These are phyloP conservation scores for Stegana nigrithorax DNA, from an alignment of 2,888 invertebrate genomes.

Conservation along the genomic window DNA sequence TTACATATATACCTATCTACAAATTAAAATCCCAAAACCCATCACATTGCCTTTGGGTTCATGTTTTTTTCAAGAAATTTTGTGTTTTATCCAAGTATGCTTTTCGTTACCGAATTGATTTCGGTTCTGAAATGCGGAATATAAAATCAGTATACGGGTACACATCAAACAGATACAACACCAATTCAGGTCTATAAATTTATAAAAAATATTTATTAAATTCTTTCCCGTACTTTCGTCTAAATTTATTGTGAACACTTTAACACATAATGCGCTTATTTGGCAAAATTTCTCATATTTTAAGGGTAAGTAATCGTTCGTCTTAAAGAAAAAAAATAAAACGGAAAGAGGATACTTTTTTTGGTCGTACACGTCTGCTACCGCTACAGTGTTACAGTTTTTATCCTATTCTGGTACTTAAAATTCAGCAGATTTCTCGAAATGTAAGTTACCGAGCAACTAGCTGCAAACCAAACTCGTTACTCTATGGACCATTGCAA, in stretches of 20 bases:
- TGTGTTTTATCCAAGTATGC: no score
- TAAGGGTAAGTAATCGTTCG: conserved; percentile 38
- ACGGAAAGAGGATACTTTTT: neutral
- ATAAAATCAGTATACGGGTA: conserved; percentile 23
- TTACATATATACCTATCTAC: no score
- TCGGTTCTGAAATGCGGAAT: no score
- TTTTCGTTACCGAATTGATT: no score
- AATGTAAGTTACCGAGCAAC: conserved; percentile 46
- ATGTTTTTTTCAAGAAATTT: no score
- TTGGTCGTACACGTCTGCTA: no score
- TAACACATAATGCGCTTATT: conserved; percentile 43
- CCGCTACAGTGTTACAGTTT: no score
- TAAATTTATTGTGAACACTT: conserved; percentile 32
- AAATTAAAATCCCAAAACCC: no score
- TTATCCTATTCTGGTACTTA: no score
- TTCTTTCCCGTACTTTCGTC: conserved; percentile 16
- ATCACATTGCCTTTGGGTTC: no score
- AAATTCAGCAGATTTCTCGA: conserved; percentile 48
- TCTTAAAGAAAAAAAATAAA: neutral
- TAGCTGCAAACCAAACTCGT: conserved; percentile 32
- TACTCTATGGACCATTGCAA: conserved; percentile 29
- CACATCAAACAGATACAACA: conserved; percentile 27
- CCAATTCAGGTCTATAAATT: conserved; percentile 23
- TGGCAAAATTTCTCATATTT: conserved; percentile 40
- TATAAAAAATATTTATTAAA: conserved; percentile 21